These are phyloP conservation scores for Prinia subflava DNA, from an alignment of 2,113 vertebrate genomes.

Conservation along the genomic window DNA sequence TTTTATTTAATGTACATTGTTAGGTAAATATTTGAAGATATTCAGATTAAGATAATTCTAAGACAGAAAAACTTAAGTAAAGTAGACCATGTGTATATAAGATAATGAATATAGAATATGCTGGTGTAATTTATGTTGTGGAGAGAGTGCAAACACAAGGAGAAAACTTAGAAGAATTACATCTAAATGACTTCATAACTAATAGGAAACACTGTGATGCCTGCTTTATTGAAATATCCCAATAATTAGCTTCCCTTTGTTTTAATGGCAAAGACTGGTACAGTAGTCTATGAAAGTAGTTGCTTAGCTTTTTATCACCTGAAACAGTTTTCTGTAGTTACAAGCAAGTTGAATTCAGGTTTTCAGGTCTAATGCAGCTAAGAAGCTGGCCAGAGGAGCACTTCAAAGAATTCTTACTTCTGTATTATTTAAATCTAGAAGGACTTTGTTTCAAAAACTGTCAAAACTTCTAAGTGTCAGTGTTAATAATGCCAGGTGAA, in stretches of 20 bases:
- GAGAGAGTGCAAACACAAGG: background rate
- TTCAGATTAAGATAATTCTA: background rate
- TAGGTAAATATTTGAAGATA: background rate
- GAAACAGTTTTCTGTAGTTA: background rate
- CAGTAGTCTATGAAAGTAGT: background rate
- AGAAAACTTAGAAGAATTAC: background rate
- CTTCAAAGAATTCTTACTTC: background rate
- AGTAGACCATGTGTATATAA: background rate
- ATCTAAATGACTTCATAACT: background rate
- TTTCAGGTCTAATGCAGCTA: background rate
- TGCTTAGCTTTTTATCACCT: background rate
- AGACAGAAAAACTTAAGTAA: background rate
- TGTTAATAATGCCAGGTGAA: conserved; percentile 72
- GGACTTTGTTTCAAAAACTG: background rate
- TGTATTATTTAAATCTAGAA: background rate
- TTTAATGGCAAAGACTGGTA: background rate
- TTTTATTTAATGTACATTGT: background rate
- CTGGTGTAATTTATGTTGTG: background rate
- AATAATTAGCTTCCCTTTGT: background rate
- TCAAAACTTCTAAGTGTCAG: background rate
- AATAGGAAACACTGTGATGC: background rate
- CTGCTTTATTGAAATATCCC: background rate
- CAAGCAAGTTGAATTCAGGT: background rate
- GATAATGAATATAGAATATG: background rate
- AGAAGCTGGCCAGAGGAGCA: background rate